These are phyloP conservation scores for Danio albolineatus DNA, from an alignment of 2,797 vertebrate species.

Conservation along the genomic window DNA sequence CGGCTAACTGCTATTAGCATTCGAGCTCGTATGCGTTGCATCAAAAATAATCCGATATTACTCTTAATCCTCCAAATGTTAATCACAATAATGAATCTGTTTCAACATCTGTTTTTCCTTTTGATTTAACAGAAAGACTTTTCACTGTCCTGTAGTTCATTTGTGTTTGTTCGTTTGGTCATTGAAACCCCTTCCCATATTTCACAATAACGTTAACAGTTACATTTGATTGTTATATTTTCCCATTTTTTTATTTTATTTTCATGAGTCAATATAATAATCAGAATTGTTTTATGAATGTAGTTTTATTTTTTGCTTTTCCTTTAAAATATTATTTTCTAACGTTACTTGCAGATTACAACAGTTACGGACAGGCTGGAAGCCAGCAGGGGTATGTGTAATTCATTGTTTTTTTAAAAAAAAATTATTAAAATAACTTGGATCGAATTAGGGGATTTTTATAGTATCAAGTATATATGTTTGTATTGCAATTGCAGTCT, in stretches of 20 bases:
- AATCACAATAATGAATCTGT: neutral
- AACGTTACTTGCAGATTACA: slow-evolving; percentile 84
- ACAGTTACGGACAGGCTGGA: slow-evolving; percentile 86
- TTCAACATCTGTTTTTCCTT: no score
- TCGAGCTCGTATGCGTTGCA: neutral
- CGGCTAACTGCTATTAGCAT: slow-evolving; percentile 8
- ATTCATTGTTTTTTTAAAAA: neutral
- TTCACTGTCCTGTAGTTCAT: neutral
- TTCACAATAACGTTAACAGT: no score
- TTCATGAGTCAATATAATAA: no score
- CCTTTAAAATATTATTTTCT: neutral
- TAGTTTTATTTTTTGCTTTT: neutral
- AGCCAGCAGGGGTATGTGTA: slow-evolving; percentile 85
- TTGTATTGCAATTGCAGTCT: neutral
- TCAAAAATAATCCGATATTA: neutral
- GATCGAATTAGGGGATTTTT: neutral
- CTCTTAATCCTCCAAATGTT: neutral
- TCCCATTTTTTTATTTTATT: no score
- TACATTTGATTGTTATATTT: no score
- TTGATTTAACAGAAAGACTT: neutral
- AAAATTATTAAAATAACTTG: neutral
- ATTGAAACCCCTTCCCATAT: neutral
- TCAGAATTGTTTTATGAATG: neutral
- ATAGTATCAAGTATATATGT: neutral
- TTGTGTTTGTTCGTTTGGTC: neutral